Conservation (phyloP, 2,888 invertebrate species). For the Eupithecia dodoneata region DNA sequence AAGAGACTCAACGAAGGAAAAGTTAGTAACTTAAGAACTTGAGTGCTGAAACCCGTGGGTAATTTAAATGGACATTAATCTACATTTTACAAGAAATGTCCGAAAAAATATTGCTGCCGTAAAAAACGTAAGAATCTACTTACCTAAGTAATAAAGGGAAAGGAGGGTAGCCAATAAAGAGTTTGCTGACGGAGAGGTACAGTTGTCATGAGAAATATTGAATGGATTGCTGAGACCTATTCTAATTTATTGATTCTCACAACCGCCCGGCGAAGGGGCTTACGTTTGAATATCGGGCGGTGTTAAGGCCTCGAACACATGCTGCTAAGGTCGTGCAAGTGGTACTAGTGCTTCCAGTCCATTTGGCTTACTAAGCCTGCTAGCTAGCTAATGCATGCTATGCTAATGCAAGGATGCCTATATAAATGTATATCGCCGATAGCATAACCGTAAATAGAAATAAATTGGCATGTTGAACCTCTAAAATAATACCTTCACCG, state of each 20-base stretch:
- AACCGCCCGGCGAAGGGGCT: neutral
- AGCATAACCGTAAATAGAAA: too few relatives aligned
- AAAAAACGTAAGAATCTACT: conserved; percentile 27
- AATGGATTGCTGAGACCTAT: conserved; percentile 10
- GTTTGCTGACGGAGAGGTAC: conserved; percentile 28
- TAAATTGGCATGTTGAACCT: too few relatives aligned
- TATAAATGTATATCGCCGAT: too few relatives aligned
- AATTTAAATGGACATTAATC: conserved; percentile 18
- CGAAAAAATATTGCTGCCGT: conserved; percentile 18
- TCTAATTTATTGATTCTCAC: neutral
- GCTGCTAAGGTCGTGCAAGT: neutral
- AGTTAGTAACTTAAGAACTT: conserved; percentile 2
- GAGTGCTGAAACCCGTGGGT: conserved; percentile 11
- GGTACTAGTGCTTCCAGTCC: neutral
- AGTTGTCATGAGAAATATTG: conserved; percentile 16
- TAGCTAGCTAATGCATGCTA: too few relatives aligned
- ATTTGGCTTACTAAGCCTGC: neutral
- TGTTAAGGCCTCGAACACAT: neutral
- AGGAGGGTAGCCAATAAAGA: conserved; percentile 32
- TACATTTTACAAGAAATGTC: conserved; percentile 21
- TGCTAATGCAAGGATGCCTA: too few relatives aligned
- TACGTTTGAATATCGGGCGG: neutral
- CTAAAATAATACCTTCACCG: too few relatives aligned
- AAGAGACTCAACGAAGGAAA: neutral
- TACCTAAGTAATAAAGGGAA: conserved; percentile 34